Base-by-base conservation (phyloP, 1,140 invertebrate genomes). In the Caenorhabditis latens region DNA sequence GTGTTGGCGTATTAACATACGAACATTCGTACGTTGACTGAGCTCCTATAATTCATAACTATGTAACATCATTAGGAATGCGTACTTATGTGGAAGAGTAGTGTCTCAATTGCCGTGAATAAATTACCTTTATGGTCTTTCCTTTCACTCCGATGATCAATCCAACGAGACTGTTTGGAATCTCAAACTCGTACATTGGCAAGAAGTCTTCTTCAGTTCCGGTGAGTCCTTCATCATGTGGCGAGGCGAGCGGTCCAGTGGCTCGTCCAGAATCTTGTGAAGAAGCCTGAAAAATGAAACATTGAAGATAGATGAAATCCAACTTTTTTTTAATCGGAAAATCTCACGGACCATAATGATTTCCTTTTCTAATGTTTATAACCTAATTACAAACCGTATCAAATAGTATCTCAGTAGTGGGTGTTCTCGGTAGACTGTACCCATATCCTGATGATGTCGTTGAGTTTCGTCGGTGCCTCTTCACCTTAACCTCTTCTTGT, bases 111-210 rank as follows among this genome's bases (percentile, higher is more conserved):
- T 50, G 79, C 19, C 46, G 42, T 8, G 67, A 53, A 89, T 32
- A 5, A 16, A 19, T 42, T 84, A 92, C 91, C 87, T 88, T 89
- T 40, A 92, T 92, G 11, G 91, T 92, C 84, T 92, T 92, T 7
- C 91, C 91, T 24, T 90, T 88, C 40, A 92, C 84, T 16, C 91
- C 91, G 75, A 92, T 92, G 46, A 92, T 92, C 13, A 92, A 84
- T n/a, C 91, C 91, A 83, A 92, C 91, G 58, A 92, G 87, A 50
- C 90, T 91, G 88, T 92, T 92, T 24, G 92, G 92, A 57, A 92
- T 90, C 75, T 92, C 91, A 84, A 92, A 92, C 79, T 92, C 91
- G 88, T 92, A 92, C 84, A 92, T 90, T n/a, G 91, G 91, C 43
- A 88, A 46, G 24, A 42, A 57, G 7, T 87, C 88, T 0, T 42